Evolutionary conservation across 2,888 invertebrate genomes (phyloP).

Genomic region (Neoaliturus tenellus): DNA sequence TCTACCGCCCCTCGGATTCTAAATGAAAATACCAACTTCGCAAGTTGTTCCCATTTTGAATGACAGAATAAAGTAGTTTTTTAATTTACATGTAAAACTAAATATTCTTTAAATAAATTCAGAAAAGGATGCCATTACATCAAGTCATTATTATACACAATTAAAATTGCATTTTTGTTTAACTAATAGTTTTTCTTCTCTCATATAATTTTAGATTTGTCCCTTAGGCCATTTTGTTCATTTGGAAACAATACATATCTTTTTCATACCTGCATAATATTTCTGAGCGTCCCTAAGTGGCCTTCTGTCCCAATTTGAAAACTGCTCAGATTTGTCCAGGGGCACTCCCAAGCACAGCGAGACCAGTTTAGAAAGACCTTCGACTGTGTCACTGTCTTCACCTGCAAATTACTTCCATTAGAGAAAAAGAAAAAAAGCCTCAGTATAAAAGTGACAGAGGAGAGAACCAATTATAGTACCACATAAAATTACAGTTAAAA

Average conservation of each 20-base stretch:
- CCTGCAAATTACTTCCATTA: constrained; percentile 13
- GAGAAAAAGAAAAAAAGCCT: constrained; percentile 63
- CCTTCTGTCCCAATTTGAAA: constrained; percentile 93
- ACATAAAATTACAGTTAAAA: too few species aligned
- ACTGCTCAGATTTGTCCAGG: constrained; percentile 92
- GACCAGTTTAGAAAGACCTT: constrained; percentile 82
- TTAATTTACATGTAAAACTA: too few species aligned
- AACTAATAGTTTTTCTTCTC: too few species aligned
- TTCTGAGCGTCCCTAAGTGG: constrained; percentile 88
- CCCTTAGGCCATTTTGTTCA: background rate
- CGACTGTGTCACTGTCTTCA: constrained; percentile 74
- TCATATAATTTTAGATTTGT: constrained; percentile 28
- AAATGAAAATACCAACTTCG: too few species aligned
- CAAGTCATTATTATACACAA: too few species aligned
- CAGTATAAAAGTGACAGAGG: constrained; percentile 57
- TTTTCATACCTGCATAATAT: constrained; percentile 80
- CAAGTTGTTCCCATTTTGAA: too few species aligned
- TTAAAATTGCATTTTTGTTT: too few species aligned
- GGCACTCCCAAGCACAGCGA: constrained; percentile 85
- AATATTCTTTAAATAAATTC: too few species aligned
- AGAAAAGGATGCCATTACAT: too few species aligned
- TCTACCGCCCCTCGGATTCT: too few species aligned
- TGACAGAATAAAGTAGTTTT: too few species aligned
- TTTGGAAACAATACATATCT: too few species aligned
- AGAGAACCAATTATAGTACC: background rate